Evolutionary conservation across 2,888 invertebrate species (phyloP), one percentile per base, ranked within the genome.

Genomic region (Catocala sponsa): DNA sequence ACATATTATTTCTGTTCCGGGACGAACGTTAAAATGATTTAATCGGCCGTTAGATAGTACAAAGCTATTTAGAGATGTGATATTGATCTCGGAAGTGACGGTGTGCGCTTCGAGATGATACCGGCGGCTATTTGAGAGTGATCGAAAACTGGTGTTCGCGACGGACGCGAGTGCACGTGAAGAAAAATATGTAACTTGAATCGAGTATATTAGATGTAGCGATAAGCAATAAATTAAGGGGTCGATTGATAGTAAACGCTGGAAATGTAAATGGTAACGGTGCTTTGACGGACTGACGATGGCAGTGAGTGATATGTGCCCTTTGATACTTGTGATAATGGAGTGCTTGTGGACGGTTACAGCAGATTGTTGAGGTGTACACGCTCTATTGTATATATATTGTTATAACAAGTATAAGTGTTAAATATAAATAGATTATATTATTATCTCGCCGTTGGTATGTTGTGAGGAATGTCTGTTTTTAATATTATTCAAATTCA

Each of bases 401-500:
- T 90, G 89, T 89, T 88, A 85, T 88, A 76, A 74, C 75, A 69
- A 67, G 46, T 79, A 61, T 92, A 92, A 91, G 90, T 92, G 92
- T 93, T 92, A 90, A 88, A 87, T 86, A 88, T 90, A 90, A 87
- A 90, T 88, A 88, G 64, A 76, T 70, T 74, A 76, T 76, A 76
- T 66, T 87, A 89, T 89, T 88, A 84, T 88, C 84, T 83, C 80
- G 81, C 87, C 77, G 86, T 89, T 89, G 85, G 85, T 83, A 83
- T 85, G 83, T 85, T 82, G 79, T 74, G 77, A 76, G 74, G 70
- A 82, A 83, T 84, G 83, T 79, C 85, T 90, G 90, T 93, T 94
- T 92, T 92, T 94, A 92, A 92, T 93, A 89, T 93, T 92, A 93
- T 93, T 89, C 81, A 79, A 86, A 88, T 82, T 84, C 84, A 78